These are phyloP conservation scores for Lagopus leucura DNA, from an alignment of 2,113 vertebrate genomes.

Conservation along the genomic window DNA sequence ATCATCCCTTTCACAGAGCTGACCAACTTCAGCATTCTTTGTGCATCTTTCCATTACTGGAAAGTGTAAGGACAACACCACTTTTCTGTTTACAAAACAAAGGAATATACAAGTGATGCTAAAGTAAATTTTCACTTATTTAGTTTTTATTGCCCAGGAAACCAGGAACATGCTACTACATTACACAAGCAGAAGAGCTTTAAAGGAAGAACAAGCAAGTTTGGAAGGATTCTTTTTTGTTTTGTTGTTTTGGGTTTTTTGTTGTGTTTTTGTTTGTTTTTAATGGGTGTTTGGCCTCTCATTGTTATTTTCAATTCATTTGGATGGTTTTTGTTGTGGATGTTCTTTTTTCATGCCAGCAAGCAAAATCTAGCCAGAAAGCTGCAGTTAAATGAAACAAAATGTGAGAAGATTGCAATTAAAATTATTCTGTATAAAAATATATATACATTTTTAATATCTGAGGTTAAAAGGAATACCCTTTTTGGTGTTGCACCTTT, in stretches of 20 bases:
- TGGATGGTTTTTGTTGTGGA: not conserved
- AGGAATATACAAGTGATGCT: not conserved
- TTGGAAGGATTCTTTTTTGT: too few species aligned
- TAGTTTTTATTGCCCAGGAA: not conserved
- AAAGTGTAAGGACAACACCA: not conserved
- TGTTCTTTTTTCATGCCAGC: not conserved
- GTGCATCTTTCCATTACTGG: not conserved
- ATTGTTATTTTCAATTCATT: not conserved
- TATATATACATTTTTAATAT: not conserved
- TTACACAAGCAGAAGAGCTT: not conserved
- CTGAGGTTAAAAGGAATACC: not conserved
- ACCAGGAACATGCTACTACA: not conserved
- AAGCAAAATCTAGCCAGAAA: slow-evolving; percentile 6
- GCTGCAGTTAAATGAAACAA: not conserved
- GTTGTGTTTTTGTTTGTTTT: not conserved
- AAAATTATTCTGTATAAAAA: not conserved
- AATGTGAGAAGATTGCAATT: not conserved
- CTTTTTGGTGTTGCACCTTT: not conserved
- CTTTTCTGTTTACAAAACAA: not conserved
- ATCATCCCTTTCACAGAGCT: not conserved
- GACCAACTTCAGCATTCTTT: not conserved
- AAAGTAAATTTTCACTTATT: not conserved
- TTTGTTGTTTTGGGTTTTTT: not conserved
- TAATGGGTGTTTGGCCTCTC: not conserved
- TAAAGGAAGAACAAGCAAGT: not conserved